Evolutionary conservation across 1,140 invertebrate species (phyloP), one percentile per base, ranked within the genome.

Genomic region (Phocides pigmalion): DNA sequence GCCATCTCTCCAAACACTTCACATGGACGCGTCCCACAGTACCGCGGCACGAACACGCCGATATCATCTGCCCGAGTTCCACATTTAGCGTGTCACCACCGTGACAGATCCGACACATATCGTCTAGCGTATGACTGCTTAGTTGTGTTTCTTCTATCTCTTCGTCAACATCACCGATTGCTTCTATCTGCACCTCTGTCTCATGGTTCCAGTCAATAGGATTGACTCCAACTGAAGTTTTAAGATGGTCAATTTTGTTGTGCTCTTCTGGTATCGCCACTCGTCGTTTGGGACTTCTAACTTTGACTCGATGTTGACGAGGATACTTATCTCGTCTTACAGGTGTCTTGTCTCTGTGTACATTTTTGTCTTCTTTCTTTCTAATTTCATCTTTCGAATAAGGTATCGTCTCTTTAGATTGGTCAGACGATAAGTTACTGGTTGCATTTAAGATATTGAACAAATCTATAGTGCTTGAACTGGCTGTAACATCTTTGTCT

Each of bases 1-100:
- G 73, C 95, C 95, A 96, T 56, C 93, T 88, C 75, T 95, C 95
- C 22, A 96, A 84, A 67, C 95, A 96, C 65, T 92, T 93, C 0
- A 92, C 85, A 75, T 96, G 95, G 3, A 95, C 92, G 53, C 93
- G 81, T 9, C 94, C 94, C 44, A 96, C 93, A 0, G 94, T 94
- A 0, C 95, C 95, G 39, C 93, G 87, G 72, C 95, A 95, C 19
- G 93, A 92, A 81, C 92, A 94, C 1, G 87, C 81, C 0, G 86
- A 90, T 71, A 90, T 77, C 28, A 91, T 62, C 16, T 63, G 63
- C 0, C 87, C 87, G 0, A 83, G 62, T 58, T 89, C 87, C 2
- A 51, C 9, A 4, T 76, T 78, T 14, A 84, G 58, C 0, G 73
- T 42, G 14, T 84, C 87, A 1, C 84, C 86, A 16, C 89, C 81